Percentiles rank a stretch among this genome's conserved stretches.
Evolutionary conservation across 2,888 invertebrate species (phyloP).

Genomic region (Apomyelois bistriatella): DNA sequence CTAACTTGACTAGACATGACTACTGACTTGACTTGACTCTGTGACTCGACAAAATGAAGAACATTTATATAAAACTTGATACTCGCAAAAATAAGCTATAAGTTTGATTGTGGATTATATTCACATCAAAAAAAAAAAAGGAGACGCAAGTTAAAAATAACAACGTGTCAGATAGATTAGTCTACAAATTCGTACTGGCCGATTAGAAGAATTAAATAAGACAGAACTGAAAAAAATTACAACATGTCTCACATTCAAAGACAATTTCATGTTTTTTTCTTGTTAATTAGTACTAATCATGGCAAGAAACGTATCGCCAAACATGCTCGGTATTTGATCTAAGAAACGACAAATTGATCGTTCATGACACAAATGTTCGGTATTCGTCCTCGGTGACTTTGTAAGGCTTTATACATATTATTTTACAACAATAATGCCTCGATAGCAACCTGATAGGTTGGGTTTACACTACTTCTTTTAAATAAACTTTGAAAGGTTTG

Average conservation of each 20-base stretch:
- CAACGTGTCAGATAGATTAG: too few relatives aligned
- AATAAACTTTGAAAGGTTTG: too few relatives aligned
- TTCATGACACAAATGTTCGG: constrained; percentile 7
- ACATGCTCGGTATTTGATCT: background rate
- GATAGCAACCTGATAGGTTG: background rate
- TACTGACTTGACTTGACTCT: too few relatives aligned
- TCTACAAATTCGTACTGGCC: background rate
- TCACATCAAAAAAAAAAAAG: too few relatives aligned
- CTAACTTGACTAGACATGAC: too few relatives aligned
- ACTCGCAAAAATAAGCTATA: too few relatives aligned
- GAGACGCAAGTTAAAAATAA: too few relatives aligned
- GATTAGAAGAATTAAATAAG: background rate
- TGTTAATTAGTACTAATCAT: constrained; percentile 5
- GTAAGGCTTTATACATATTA: background rate
- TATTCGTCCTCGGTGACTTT: constrained; percentile 9
- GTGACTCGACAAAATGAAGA: too few relatives aligned
- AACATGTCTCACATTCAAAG: background rate
- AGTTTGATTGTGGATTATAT: too few relatives aligned
- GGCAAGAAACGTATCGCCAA: background rate
- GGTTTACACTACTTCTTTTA: background rate
- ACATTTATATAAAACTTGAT: too few relatives aligned
- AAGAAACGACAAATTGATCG: constrained; percentile 11
- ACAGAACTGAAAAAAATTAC: background rate
- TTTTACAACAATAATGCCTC: constrained; percentile 1
- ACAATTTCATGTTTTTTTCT: background rate